phyloP scores from a whole-genome alignment of 64 coral and sea anemone genomes.

The Orbicella faveolata region DNA sequence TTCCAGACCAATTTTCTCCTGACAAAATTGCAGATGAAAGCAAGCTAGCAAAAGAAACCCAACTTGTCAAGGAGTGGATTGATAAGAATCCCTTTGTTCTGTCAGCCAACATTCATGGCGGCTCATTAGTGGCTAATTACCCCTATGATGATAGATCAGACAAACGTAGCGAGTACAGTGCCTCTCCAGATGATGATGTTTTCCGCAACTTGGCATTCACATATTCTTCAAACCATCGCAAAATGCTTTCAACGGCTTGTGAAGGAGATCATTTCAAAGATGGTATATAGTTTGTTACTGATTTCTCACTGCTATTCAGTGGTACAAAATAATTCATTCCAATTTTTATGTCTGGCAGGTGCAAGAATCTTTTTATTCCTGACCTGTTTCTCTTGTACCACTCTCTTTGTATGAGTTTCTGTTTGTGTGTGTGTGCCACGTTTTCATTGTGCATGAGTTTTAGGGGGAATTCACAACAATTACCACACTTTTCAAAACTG shows the following conservation, averaged over 20 bases:
- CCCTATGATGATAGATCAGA: conserved; percentile 71
- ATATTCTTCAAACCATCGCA: conserved; percentile 71
- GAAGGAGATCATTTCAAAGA: conserved; percentile 53
- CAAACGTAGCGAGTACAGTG: conserved; percentile 32
- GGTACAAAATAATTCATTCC: too few species aligned
- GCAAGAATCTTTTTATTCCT: too few species aligned
- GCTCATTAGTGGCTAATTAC: conserved; percentile 93
- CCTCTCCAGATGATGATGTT: conserved; percentile 81
- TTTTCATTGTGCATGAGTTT: too few species aligned
- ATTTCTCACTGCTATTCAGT: neutral
- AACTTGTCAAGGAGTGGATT: conserved; percentile 80
- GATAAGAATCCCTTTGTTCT: conserved; percentile 80
- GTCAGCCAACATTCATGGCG: conserved; percentile 94
- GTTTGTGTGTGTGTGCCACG: too few species aligned
- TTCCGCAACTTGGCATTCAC: conserved; percentile 70
- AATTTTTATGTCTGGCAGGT: too few species aligned
- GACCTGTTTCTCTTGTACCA: too few species aligned
- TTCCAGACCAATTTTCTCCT: conserved; percentile 78
- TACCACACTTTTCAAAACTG: too few species aligned
- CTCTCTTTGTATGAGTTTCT: too few species aligned
- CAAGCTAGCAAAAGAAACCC: conserved; percentile 64
- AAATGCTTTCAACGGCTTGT: conserved; percentile 72
- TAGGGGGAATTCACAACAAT: too few species aligned
- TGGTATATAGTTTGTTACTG: conserved; percentile 40
- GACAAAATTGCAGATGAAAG: neutral